These are phyloP conservation scores for Triplophysa rosa DNA, from an alignment of 2,113 vertebrate genomes.

Conservation along the genomic window DNA sequence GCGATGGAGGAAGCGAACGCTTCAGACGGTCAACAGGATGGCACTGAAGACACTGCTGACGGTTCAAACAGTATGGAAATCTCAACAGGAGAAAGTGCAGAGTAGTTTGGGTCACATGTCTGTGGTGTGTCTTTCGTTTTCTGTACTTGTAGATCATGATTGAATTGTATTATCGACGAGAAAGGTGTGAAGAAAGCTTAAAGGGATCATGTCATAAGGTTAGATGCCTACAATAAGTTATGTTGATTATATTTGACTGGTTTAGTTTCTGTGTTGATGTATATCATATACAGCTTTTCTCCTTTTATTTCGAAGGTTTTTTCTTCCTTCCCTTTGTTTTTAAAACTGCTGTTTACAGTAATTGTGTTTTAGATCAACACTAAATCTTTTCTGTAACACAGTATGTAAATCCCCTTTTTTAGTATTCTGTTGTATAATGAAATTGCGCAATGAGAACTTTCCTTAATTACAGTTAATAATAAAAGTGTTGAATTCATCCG, in stretches of 20 bases:
- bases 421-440: background rate
- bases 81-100: background rate
- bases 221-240: background rate
- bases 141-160: background rate
- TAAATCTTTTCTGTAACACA: background rate
- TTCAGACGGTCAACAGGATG: slow-evolving; percentile 20
- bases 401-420: background rate
- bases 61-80: slow-evolving; percentile 32
- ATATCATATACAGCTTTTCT: too few relatives aligned
- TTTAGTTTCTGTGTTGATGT: background rate
- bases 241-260: background rate
- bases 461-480: background rate
- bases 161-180: background rate
- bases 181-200: background rate
- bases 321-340: background rate
- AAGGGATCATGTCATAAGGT: background rate
- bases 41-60: background rate
- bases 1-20: slow-evolving; percentile 1
- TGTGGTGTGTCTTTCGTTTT: background rate
- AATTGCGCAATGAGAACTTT: background rate
- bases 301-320: background rate
- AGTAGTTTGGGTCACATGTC: background rate
- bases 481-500: background rate
- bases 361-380: background rate
- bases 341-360: background rate